Conservation (phyloP, 2,797 vertebrate genomes). For the Darevskia nairensis region DNA sequence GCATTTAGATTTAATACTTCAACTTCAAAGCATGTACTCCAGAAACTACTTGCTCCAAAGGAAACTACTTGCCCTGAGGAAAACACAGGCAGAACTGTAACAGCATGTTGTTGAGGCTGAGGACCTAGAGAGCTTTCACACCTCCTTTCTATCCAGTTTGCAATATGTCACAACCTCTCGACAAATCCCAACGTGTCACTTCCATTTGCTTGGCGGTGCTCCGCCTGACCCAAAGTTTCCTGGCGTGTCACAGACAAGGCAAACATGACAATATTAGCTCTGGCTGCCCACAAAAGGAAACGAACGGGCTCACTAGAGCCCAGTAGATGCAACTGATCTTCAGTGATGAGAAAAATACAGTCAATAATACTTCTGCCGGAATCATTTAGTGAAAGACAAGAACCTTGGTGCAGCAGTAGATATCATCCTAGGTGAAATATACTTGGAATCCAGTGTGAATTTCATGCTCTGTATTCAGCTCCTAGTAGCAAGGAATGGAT, state of each 20-base stretch:
- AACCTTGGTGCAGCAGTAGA: background rate
- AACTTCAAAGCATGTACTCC: slow-evolving; percentile 27
- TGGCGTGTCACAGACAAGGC: background rate
- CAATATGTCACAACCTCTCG: background rate
- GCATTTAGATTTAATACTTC: slow-evolving; percentile 32
- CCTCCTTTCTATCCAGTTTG: no score
- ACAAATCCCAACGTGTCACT: background rate
- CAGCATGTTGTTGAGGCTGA: background rate
- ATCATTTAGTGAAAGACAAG: background rate
- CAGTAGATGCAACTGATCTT: background rate
- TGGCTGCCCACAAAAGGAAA: background rate
- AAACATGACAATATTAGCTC: background rate
- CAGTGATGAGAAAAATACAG: background rate
- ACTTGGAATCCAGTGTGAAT: no score
- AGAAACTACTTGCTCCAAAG: background rate
- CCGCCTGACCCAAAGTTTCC: background rate
- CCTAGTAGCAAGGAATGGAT: no score
- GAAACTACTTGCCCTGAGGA: background rate
- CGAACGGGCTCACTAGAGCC: background rate
- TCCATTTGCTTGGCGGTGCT: background rate
- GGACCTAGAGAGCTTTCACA: background rate
- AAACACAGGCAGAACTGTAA: background rate
- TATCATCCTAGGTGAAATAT: no score
- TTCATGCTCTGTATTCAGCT: no score
- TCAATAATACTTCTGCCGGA: background rate